Conservation (phyloP, 2,113 vertebrate species). For the Zosterops borbonicus region DNA sequence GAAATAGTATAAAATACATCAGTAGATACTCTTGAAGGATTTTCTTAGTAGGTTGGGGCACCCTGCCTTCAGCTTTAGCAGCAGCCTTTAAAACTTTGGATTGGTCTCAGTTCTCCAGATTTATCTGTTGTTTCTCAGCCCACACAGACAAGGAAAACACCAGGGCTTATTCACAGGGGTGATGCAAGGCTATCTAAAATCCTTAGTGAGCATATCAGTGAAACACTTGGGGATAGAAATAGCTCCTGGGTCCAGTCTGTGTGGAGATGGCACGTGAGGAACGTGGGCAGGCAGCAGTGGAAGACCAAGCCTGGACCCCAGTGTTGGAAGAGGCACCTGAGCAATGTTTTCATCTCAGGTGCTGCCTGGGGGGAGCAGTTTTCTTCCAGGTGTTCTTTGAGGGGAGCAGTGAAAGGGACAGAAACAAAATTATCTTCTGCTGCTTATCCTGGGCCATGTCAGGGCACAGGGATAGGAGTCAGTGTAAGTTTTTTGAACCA, state of each 20-base stretch:
- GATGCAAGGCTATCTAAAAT: background rate
- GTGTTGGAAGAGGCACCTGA: too few relatives aligned
- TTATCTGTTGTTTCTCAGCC: background rate
- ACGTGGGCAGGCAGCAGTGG: background rate
- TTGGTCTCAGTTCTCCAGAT: background rate
- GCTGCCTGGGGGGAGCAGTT: background rate
- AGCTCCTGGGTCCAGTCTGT: background rate
- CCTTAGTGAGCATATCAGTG: background rate
- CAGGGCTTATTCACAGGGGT: background rate
- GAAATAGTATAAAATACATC: background rate
- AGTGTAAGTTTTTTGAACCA: background rate
- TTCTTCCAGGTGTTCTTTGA: background rate
- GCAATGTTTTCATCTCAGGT: accelerated
- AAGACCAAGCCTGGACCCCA: background rate
- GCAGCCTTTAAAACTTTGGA: background rate
- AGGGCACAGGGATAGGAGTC: background rate
- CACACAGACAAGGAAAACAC: too few relatives aligned
- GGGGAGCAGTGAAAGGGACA: background rate
- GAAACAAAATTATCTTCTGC: background rate
- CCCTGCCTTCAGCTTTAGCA: background rate
- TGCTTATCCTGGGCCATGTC: background rate
- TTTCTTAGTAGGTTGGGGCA: background rate
- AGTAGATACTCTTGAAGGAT: background rate
- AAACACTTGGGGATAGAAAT: background rate
- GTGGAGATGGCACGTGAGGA: background rate